Evolutionary conservation across 2,113 vertebrate genomes (phyloP).

Genomic region (Cryptomyrus ogoouensis): DNA sequence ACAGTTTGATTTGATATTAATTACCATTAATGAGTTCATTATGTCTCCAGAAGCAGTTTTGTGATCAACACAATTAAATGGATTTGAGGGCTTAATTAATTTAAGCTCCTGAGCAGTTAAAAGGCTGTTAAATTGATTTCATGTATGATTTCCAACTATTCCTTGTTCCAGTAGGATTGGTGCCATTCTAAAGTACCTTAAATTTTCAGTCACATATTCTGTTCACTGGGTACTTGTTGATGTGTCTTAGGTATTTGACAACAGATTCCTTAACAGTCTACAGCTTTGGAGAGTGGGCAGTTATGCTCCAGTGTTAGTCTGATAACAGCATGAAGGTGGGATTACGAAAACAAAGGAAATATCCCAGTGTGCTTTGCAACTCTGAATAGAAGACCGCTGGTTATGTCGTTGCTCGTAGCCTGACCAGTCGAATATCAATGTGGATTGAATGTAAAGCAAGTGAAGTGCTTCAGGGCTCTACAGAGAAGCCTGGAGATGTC

Average conservation of each 20-base stretch:
- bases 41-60: constrained; percentile 50
- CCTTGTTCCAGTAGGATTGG: constrained; percentile 29
- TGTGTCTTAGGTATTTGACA: background rate
- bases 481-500: constrained; percentile 4
- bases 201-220: constrained; percentile 30
- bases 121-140: constrained; percentile 42
- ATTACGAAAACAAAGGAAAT: background rate
- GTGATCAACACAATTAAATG: constrained; percentile 53
- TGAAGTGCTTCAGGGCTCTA: constrained; percentile 2
- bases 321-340: background rate
- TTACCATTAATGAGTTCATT: constrained; percentile 62
- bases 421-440: background rate
- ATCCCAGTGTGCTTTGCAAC: background rate
- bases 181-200: constrained; percentile 35
- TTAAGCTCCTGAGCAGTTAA: constrained; percentile 55
- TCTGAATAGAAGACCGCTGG: background rate
- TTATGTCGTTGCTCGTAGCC: background rate
- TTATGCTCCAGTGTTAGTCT: background rate
- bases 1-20: constrained; percentile 60
- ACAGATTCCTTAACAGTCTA: background rate
- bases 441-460: background rate
- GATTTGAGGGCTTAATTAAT: constrained; percentile 54
- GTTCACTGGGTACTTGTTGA: background rate
- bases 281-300: background rate
- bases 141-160: constrained; percentile 29